phyloP scores from a whole-genome alignment of 1,140 invertebrate species.

The Acromyrmex charruanus region DNA sequence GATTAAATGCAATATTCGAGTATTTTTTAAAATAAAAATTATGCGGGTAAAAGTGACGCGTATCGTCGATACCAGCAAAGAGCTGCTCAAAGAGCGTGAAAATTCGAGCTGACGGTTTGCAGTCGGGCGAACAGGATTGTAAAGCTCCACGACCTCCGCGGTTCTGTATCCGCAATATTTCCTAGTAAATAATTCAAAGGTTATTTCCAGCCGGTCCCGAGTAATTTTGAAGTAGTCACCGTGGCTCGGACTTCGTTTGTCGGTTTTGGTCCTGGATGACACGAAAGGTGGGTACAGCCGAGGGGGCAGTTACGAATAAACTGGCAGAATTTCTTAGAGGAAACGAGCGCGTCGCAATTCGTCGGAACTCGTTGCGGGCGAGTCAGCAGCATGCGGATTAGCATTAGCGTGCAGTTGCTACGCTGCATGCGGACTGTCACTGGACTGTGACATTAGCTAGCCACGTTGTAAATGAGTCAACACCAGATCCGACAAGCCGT shows the following conservation, averaged over 20 bases:
- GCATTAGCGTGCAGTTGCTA: slow-evolving; percentile 20
- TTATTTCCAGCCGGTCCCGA: slow-evolving; percentile 26
- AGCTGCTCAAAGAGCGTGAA: slow-evolving; percentile 12
- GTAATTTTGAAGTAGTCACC: slow-evolving; percentile 60
- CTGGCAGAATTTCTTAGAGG: slow-evolving; percentile 31
- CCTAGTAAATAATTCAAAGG: slow-evolving; percentile 60
- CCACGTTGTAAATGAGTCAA: slow-evolving; percentile 56
- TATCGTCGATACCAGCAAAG: not conserved
- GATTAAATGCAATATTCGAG: not conserved
- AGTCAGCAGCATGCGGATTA: slow-evolving; percentile 42
- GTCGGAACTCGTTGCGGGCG: not conserved
- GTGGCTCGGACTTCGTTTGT: not conserved
- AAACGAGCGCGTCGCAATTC: slow-evolving; percentile 24
- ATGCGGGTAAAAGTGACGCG: not conserved
- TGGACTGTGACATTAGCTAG: slow-evolving; percentile 42
- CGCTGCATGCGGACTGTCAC: slow-evolving; percentile 25
- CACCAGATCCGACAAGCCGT: slow-evolving; percentile 44
- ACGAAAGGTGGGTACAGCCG: not conserved
- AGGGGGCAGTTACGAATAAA: slow-evolving; percentile 41
- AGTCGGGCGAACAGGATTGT: not conserved
- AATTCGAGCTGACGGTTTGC: slow-evolving; percentile 46
- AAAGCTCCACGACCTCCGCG: not conserved
- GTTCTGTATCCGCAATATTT: slow-evolving; percentile 28
- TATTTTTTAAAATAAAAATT: slow-evolving; percentile 17
- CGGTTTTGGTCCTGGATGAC: not conserved